Conservation (phyloP, 1,140 invertebrate species). For the Sinonovacula constricta region DNA sequence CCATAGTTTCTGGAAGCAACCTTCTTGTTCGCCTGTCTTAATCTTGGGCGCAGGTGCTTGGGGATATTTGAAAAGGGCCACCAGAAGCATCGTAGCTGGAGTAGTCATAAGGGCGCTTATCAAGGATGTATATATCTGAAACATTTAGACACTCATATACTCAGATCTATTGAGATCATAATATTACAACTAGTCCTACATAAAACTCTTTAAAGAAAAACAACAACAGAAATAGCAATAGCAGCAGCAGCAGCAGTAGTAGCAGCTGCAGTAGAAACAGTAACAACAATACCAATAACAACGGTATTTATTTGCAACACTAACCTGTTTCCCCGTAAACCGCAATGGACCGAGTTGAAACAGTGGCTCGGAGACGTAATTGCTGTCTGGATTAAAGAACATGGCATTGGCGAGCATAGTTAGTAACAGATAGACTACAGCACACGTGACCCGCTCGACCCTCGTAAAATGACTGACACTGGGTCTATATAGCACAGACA, state of each 20-base stretch:
- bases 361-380: slow-evolving; percentile 46
- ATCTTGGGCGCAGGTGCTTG: too few relatives aligned
- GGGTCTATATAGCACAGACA: slow-evolving; percentile 76
- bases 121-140: not conserved
- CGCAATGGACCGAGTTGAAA: slow-evolving; percentile 67
- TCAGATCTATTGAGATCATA: too few relatives aligned
- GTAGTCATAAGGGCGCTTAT: not conserved
- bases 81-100: not conserved
- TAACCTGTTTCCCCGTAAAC: slow-evolving; percentile 66
- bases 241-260: too few relatives aligned
- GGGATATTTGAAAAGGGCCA: not conserved
- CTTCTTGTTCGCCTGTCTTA: too few relatives aligned
- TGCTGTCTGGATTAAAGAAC: slow-evolving; percentile 75
- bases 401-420: slow-evolving; percentile 79
- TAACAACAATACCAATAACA: too few relatives aligned
- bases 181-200: too few relatives aligned
- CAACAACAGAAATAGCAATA: too few relatives aligned
- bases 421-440: slow-evolving; percentile 76
- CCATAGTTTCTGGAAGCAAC: too few relatives aligned
- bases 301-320: too few relatives aligned
- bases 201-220: too few relatives aligned
- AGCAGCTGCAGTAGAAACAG: too few relatives aligned
- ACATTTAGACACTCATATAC: too few relatives aligned
- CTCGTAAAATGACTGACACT: slow-evolving; percentile 77
- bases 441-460: slow-evolving; percentile 78